These are phyloP conservation scores for Crypturellus undulatus DNA, from an alignment of 2,113 vertebrate genomes.

Conservation along the genomic window DNA sequence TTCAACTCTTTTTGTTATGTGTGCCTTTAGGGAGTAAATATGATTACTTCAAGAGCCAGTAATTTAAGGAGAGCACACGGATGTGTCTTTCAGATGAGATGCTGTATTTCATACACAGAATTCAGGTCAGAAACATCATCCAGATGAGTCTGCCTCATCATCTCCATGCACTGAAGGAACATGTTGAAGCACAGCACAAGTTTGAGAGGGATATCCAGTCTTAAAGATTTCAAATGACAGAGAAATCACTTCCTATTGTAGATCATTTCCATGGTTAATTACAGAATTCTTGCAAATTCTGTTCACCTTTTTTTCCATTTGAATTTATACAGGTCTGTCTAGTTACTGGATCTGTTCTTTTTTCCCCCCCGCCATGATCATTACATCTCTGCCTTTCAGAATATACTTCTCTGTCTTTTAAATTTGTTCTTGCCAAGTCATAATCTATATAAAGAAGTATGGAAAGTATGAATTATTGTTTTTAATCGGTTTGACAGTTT, in stretches of 20 bases:
- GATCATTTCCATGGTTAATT: not conserved
- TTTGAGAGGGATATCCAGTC: not conserved
- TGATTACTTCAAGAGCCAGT: not conserved
- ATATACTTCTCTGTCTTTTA: not conserved
- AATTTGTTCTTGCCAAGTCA: not conserved
- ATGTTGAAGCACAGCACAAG: not conserved
- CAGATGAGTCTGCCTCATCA: not conserved
- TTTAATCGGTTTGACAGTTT: not conserved
- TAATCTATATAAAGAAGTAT: not conserved
- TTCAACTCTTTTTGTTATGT: not conserved
- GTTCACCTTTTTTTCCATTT: not conserved
- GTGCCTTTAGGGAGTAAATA: not conserved
- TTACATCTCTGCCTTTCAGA: not conserved
- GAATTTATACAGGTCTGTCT: not conserved
- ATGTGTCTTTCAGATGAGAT: not conserved
- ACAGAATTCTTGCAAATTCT: not conserved
- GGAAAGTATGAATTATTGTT: rapidly evolving
- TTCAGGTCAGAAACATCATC: not conserved
- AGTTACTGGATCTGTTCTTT: not conserved
- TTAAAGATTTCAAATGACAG: not conserved
- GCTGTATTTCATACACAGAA: not conserved
- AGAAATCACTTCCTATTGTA: not conserved
- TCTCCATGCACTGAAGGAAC: not conserved
- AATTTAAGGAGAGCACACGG: not conserved
- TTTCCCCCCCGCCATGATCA: not conserved